These are phyloP conservation scores for Antheraea assamensis DNA, from an alignment of 2,888 invertebrate species.

Conservation along the genomic window DNA sequence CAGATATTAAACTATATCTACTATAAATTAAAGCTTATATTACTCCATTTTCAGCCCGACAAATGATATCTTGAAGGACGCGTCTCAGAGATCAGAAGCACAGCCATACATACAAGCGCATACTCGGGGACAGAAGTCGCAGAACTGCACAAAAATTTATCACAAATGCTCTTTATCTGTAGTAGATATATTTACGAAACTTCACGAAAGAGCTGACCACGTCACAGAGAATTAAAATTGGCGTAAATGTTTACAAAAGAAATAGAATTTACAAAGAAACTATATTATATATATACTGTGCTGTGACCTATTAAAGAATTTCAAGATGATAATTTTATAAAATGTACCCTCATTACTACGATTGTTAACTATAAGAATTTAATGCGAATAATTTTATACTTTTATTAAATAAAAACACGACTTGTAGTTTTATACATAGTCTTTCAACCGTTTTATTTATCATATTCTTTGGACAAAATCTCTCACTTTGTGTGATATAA, in stretches of 20 bases:
- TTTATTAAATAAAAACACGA: too few relatives aligned
- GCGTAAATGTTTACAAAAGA: background rate
- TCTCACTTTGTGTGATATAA: too few relatives aligned
- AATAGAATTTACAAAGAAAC: background rate
- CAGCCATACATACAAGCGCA: constrained; percentile 80
- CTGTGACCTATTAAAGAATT: background rate
- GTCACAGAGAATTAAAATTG: background rate
- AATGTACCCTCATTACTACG: too few relatives aligned
- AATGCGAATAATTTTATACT: too few relatives aligned
- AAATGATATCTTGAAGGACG: constrained; percentile 49
- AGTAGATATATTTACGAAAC: constrained; percentile 68
- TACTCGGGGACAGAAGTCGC: constrained; percentile 63
- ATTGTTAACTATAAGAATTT: too few relatives aligned
- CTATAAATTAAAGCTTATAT: background rate
- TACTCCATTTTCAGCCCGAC: constrained; percentile 57
- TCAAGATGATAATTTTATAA: too few relatives aligned
- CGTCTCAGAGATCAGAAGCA: constrained; percentile 43
- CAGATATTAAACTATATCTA: background rate
- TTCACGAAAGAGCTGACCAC: constrained; percentile 34
- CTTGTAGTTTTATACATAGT: too few relatives aligned
- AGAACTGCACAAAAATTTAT: constrained; percentile 60
- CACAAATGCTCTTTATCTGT: constrained; percentile 63
- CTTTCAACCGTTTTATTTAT: too few relatives aligned
- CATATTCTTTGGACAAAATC: too few relatives aligned
- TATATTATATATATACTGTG: background rate